Conservation (phyloP, 2,888 invertebrate genomes). For the Drosophila subsilvestris region DNA sequence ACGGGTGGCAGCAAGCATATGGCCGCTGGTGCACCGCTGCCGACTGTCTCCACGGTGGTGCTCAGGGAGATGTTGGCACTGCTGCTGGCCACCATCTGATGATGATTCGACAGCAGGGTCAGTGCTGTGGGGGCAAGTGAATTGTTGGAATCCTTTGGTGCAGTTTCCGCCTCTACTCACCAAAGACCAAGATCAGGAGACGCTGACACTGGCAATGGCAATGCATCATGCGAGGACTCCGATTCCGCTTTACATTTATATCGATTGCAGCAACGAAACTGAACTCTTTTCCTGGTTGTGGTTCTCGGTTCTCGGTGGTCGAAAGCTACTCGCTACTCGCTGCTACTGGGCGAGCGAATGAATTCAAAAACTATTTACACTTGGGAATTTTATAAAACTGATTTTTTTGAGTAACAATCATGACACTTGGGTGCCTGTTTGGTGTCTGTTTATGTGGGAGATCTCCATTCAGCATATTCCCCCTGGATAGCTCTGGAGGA, state of each 20-base stretch:
- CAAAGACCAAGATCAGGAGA: not conserved
- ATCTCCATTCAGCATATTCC: too few species aligned
- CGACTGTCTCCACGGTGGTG: not conserved
- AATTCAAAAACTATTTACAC: too few species aligned
- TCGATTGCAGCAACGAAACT: not conserved
- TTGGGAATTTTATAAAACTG: too few species aligned
- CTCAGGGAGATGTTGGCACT: not conserved
- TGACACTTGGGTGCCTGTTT: too few species aligned
- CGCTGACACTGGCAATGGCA: not conserved
- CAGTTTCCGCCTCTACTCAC: not conserved
- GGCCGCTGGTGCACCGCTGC: slow-evolving; percentile 8
- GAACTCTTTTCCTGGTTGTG: not conserved
- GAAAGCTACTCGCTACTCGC: too few species aligned
- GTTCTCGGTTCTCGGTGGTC: too few species aligned
- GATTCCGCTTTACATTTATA: not conserved
- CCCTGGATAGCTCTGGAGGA: too few species aligned
- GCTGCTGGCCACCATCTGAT: not conserved
- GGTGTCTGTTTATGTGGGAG: too few species aligned
- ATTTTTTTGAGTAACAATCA: too few species aligned
- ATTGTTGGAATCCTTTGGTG: not conserved
- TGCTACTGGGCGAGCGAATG: too few species aligned
- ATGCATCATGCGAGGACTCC: not conserved
- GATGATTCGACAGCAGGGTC: not conserved
- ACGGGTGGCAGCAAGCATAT: slow-evolving; percentile 44
- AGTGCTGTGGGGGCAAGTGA: slow-evolving; percentile 11